Percentiles rank a stretch among this genome's conserved stretches.
phyloP scores from a whole-genome alignment of 2,888 invertebrate species.

The Gymnosoma rotundatum region DNA sequence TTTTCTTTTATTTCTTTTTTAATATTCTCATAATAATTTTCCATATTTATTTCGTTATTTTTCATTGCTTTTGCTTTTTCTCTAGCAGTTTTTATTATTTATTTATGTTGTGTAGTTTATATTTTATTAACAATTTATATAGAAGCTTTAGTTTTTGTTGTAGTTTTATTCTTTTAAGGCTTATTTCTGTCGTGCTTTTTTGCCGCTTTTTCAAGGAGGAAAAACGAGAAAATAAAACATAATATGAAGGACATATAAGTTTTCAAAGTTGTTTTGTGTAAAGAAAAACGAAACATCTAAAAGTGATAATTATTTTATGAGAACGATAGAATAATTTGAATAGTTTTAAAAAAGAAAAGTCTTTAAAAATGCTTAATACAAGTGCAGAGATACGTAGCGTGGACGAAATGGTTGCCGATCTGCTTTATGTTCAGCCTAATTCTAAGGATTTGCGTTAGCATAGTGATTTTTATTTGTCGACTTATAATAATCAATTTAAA shows the following conservation, averaged over 20 bases:
- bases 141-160: conserved; percentile 45
- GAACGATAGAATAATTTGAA: too few species aligned
- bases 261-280: conserved; percentile 40
- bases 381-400: too few species aligned
- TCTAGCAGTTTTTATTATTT: conserved; percentile 27
- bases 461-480: too few species aligned
- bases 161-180: conserved; percentile 16
- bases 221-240: background rate
- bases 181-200: conserved; percentile 22
- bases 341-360: too few species aligned
- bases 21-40: conserved; percentile 60
- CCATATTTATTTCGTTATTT: conserved; percentile 48
- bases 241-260: conserved; percentile 50
- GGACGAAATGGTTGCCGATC: too few species aligned
- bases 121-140: conserved; percentile 59
- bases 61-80: conserved; percentile 16
- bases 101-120: conserved; percentile 48
- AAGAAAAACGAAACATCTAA: too few species aligned
- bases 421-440: too few species aligned
- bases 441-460: too few species aligned
- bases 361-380: too few species aligned
- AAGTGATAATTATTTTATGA: too few species aligned
- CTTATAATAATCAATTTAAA: too few species aligned
- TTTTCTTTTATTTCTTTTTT: conserved; percentile 45
- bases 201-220: conserved; percentile 1